A percentile compares a stretch with the other conserved stretches of the same genome.
These are phyloP conservation scores for Zonitis immaculata DNA, from an alignment of 2,888 invertebrate species.

Conservation along the genomic window DNA sequence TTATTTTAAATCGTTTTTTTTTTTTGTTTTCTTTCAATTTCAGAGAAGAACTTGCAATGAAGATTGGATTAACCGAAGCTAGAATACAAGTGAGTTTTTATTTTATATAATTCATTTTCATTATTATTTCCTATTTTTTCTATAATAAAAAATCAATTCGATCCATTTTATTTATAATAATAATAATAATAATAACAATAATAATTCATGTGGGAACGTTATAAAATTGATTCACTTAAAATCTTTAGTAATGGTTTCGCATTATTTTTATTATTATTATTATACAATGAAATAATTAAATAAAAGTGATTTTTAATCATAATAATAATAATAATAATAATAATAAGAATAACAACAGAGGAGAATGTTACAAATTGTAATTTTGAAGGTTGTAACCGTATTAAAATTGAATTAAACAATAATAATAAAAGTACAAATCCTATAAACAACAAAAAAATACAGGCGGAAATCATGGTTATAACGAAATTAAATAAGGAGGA, in stretches of 20 bases:
- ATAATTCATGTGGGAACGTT: neutral
- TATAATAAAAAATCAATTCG: neutral
- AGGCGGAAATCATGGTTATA: neutral
- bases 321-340: neutral
- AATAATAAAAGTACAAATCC: no score
- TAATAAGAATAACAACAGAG: neutral
- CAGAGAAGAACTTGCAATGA: conserved; percentile 93
- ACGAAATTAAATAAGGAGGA: neutral
- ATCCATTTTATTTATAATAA: no score
- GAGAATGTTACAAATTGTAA: neutral
- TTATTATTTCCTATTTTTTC: neutral
- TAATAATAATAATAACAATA: no score
- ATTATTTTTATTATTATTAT: neutral
- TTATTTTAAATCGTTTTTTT: neutral
- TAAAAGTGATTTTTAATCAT: neutral
- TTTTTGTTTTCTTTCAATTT: conserved; percentile 44
- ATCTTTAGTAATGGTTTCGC: neutral
- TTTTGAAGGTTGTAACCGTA: neutral
- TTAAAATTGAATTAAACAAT: neutral
- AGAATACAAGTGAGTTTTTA: conserved; percentile 77
- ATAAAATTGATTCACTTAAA: neutral
- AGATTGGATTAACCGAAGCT: conserved; percentile 90
- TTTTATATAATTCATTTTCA: neutral
- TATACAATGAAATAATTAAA: neutral
- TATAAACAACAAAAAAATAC: no score